Evolutionary conservation across 2,797 vertebrate species (phyloP), one percentile per base, ranked within the genome.

Genomic region (Acrossocheilus fasciatus): DNA sequence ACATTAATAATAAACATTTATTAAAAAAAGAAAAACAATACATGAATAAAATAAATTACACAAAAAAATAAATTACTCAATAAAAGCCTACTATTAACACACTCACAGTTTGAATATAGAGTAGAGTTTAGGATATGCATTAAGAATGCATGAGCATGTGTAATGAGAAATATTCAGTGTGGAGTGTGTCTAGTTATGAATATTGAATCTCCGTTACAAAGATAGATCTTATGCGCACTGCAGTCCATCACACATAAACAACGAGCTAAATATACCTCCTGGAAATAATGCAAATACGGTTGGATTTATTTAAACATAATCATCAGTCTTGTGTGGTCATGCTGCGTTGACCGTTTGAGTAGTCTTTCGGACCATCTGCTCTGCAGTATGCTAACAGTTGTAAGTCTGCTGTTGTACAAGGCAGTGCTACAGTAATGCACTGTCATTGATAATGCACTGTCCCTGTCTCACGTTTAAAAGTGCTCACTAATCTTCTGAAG

Each of bases 321-420:
- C 66, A 80, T 79, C 64, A 70, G 68, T 80, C 75, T 47, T 79
- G 41, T 26, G 26, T 5, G 66, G 64, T 72, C 75, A 59, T 85
- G 76, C 84, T 79, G 84, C 14, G 39, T 43, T 85, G 83, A 84
- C 83, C 83, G 15, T 83, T 84, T 57, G 74, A 77, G 47, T 57
- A 39, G 47, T 68, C 18, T 85, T 41, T 47, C 12, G 2, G 39
- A 30, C 64, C 83, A 85, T 85, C 84, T 85, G 84, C 76, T 85
- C 76, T 39, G 9, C 30, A 70, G 66, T 52, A n/a, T 73, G 77
- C 41, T 26, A 64, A 86, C 54, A 50, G 52, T 64, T 64, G 83
- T 68, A 78, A 30, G 62, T 68, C 75, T 57, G 36, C 10, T 78
- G 76, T 72, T 79, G 47, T 34, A 62, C 82, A 84, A 3, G n/a